Evolutionary conservation across 92 coral and sea anemone genomes (phyloP).

Genomic region (Palythoa grandiflora): DNA sequence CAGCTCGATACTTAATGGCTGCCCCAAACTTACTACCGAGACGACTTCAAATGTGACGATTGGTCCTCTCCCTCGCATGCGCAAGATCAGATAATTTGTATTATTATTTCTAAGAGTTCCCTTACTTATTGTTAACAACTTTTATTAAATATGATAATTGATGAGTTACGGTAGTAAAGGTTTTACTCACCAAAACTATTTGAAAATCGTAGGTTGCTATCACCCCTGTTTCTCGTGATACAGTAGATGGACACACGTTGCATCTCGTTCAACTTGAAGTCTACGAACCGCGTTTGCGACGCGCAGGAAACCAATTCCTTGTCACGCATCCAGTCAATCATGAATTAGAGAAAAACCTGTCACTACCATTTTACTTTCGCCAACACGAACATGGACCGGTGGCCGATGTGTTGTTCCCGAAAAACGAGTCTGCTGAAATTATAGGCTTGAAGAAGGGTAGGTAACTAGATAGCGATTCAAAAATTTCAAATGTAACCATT

Average conservation of each 20-base stretch:
- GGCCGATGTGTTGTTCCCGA: constrained; percentile 51
- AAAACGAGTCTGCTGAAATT: constrained; percentile 74
- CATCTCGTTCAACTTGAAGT: constrained; percentile 69
- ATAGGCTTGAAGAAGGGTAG: constrained; percentile 89
- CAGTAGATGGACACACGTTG: constrained; percentile 18
- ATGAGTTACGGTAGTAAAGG: no score
- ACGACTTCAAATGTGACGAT: no score
- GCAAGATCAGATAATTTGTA: no score
- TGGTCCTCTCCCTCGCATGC: no score
- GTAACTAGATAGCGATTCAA: neutral
- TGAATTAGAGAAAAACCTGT: constrained; percentile 49
- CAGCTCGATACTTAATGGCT: no score
- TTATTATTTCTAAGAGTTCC: no score
- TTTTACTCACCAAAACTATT: neutral
- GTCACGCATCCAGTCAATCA: constrained; percentile 52
- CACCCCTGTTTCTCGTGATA: constrained; percentile 63
- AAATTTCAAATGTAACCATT: no score
- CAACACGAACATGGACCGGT: constrained; percentile 44
- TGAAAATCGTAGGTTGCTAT: constrained; percentile 61
- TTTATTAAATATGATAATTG: no score
- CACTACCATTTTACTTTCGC: constrained; percentile 50
- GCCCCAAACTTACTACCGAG: no score
- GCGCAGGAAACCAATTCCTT: constrained; percentile 9
- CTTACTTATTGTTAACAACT: no score
- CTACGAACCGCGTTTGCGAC: constrained; percentile 50